Percentiles rank a stretch among this genome's conserved stretches.
These are phyloP conservation scores for Sapajus apella DNA, from an alignment of 2,113 vertebrate species.

Conservation along the genomic window DNA sequence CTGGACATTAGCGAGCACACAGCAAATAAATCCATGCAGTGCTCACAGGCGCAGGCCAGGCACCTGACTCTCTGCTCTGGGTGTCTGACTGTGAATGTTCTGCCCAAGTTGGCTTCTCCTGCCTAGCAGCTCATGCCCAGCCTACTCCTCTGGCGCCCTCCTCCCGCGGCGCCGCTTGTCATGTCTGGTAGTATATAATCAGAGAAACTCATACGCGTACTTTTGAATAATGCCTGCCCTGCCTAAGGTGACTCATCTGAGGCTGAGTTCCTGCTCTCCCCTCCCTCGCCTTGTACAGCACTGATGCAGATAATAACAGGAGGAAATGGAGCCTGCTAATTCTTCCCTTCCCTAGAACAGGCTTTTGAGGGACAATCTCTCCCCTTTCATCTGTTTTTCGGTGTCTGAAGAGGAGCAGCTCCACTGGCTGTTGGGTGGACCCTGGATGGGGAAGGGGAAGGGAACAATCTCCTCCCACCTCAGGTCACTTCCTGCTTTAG, in stretches of 20 bases:
- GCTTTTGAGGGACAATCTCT: neutral
- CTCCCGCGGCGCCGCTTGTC: neutral
- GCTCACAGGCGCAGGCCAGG: neutral
- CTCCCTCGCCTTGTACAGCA: neutral
- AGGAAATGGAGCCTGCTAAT: neutral
- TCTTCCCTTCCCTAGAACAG: neutral
- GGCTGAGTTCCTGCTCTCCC: neutral
- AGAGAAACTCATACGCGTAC: neutral
- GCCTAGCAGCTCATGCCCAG: neutral
- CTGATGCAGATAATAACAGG: neutral
- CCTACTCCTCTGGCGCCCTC: neutral
- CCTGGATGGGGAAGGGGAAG: neutral
- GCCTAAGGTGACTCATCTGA: neutral
- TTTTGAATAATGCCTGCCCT: conserved; percentile 11
- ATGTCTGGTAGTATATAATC: neutral
- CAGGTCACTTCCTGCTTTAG: neutral
- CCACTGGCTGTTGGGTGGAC: neutral
- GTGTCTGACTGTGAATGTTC: neutral
- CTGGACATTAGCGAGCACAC: neutral
- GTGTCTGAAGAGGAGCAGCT: neutral
- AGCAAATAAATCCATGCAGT: neutral
- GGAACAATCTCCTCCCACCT: neutral
- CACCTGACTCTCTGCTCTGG: neutral
- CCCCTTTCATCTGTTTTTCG: neutral
- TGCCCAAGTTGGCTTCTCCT: neutral